Conservation (phyloP, 2,888 invertebrate species). For the Aelia acuminata region DNA sequence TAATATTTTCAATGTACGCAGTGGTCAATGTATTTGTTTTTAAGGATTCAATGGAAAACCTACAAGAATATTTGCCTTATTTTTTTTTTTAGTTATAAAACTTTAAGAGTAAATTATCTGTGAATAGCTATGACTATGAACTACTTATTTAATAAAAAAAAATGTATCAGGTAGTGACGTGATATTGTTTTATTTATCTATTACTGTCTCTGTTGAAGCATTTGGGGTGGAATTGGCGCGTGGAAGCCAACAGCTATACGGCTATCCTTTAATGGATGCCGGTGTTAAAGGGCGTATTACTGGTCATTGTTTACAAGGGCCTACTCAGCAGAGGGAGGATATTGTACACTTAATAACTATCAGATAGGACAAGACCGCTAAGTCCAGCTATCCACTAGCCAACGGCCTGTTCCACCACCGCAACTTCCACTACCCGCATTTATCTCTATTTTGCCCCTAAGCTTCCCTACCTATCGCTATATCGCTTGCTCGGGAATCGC, state of each 20-base stretch:
- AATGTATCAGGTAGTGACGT: too few relatives aligned
- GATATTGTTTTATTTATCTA: too few relatives aligned
- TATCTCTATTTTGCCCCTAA: neutral
- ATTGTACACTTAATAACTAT: slow-evolving; percentile 49
- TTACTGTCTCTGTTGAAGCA: neutral
- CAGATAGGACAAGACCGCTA: slow-evolving; percentile 39
- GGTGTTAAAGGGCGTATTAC: slow-evolving; percentile 37
- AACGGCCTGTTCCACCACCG: neutral
- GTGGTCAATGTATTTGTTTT: too few relatives aligned
- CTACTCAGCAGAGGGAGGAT: neutral
- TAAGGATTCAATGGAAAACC: too few relatives aligned
- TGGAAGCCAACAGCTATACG: neutral
- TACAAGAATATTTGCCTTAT: too few relatives aligned
- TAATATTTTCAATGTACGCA: too few relatives aligned
- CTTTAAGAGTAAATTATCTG: too few relatives aligned
- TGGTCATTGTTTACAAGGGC: slow-evolving; percentile 45
- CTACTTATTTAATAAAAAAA: too few relatives aligned
- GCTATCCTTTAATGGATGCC: neutral
- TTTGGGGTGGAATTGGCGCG: neutral
- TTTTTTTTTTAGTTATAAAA: too few relatives aligned
- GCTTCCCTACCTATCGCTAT: neutral
- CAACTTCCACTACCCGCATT: slow-evolving; percentile 17
- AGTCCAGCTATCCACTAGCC: slow-evolving; percentile 44
- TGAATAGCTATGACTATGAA: too few relatives aligned
- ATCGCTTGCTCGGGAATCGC: neutral